phyloP scores from a whole-genome alignment of 2,888 invertebrate genomes.

The Mycogona germanica region DNA sequence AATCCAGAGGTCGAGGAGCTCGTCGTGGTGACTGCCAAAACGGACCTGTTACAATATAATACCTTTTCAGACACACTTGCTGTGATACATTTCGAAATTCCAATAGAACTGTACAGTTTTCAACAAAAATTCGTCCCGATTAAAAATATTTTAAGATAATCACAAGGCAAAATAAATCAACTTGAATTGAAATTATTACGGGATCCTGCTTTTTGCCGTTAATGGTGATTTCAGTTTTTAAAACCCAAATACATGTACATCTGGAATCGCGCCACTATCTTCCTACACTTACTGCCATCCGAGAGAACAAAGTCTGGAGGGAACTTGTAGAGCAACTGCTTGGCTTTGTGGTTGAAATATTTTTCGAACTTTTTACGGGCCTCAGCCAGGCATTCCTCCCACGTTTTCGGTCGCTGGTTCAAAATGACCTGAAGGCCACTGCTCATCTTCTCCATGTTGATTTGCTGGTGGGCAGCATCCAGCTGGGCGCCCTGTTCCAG shows the following conservation, averaged over 20 bases:
- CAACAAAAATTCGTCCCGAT: no score
- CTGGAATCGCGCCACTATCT: no score
- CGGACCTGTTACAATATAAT: not conserved
- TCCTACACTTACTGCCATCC: conserved; percentile 14
- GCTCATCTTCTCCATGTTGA: conserved; percentile 6
- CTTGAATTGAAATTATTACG: no score
- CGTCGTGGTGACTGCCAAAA: conserved; percentile 30
- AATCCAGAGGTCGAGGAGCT: conserved; percentile 32
- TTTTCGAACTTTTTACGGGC: conserved; percentile 35
- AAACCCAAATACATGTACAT: no score
- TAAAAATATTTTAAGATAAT: not conserved
- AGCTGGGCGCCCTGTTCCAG: not conserved
- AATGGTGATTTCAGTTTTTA: no score
- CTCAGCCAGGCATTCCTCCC: conserved; percentile 28
- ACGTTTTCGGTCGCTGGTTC: not conserved
- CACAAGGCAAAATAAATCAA: no score
- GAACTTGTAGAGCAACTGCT: conserved; percentile 33
- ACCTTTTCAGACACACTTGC: no score
- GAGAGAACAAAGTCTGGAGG: conserved; percentile 30
- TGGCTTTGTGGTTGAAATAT: conserved; percentile 36
- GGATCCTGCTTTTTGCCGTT: no score
- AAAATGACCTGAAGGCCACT: conserved; percentile 2
- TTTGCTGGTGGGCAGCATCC: not conserved
- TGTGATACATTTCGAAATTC: no score
- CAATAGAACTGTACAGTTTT: no score